phyloP scores from a whole-genome alignment of 2,797 vertebrate species.

The Myotis planiceps region DNA sequence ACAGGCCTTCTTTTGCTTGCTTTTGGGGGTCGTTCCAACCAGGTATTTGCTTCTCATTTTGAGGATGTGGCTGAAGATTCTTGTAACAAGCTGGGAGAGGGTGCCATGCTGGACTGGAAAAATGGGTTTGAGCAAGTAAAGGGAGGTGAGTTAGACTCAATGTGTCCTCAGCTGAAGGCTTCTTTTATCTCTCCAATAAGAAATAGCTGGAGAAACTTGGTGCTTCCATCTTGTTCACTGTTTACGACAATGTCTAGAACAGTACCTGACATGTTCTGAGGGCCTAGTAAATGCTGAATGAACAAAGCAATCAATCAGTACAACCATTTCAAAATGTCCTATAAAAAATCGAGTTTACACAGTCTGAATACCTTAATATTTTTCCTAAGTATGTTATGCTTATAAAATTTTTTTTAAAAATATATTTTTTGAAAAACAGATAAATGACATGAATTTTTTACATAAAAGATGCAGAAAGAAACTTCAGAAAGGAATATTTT shows the following conservation, averaged over 20 bases:
- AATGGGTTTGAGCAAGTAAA: not conserved
- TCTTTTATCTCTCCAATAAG: not conserved
- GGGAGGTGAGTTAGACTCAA: not conserved
- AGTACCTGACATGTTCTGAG: not conserved
- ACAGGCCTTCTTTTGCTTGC: not conserved
- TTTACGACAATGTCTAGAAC: not conserved
- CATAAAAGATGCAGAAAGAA: not conserved
- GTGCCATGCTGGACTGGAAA: fast-evolving
- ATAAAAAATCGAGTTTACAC: not conserved
- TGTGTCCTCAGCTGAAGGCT: not conserved
- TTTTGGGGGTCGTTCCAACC: not conserved
- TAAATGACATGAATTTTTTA: not conserved
- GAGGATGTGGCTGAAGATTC: not conserved
- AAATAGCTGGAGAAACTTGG: not conserved
- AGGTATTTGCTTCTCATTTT: not conserved
- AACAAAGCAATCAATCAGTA: not conserved
- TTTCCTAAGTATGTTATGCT: not conserved
- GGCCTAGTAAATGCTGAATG: not conserved
- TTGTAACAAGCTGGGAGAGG: not conserved
- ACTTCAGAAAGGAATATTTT: not conserved
- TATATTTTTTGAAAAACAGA: not conserved
- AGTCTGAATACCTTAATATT: not conserved
- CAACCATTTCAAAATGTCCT: not conserved
- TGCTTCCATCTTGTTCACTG: not conserved
- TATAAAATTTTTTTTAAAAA: not conserved